A percentile compares a stretch with the other conserved stretches of the same genome.
phyloP scores from a whole-genome alignment of 2,888 invertebrate species.

The Lasioglossum calceatum region DNA sequence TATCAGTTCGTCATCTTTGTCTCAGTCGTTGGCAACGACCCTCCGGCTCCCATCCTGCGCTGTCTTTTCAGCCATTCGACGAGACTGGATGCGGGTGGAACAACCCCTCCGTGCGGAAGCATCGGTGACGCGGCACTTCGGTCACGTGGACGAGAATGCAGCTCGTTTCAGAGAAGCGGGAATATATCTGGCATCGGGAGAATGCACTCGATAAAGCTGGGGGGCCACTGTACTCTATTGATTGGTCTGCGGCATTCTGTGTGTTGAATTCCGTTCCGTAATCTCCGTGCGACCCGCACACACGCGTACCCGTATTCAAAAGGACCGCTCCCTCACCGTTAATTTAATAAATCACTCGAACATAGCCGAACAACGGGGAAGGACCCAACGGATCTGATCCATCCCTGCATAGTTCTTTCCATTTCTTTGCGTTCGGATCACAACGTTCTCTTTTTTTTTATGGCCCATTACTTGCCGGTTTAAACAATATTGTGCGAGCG shows the following conservation, averaged over 20 bases:
- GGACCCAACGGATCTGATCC: neutral
- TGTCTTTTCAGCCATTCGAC: conserved; percentile 44
- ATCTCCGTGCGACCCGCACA: conserved; percentile 48
- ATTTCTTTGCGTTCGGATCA: neutral
- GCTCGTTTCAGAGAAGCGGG: conserved; percentile 34
- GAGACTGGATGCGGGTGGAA: conserved; percentile 43
- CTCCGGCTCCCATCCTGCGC: conserved; percentile 11
- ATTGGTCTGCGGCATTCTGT: conserved; percentile 82
- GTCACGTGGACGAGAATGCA: conserved; percentile 60
- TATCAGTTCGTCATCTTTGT: conserved; percentile 70
- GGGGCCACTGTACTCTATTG: conserved; percentile 79
- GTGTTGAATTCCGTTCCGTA: conserved; percentile 76
- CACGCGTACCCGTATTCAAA: conserved; percentile 30
- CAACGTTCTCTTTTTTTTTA: neutral
- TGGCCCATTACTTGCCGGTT: neutral
- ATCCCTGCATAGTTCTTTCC: neutral
- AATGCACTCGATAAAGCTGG: conserved; percentile 77
- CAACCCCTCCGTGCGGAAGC: conserved; percentile 25
- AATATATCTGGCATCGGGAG: conserved; percentile 74
- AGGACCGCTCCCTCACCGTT: conserved; percentile 37
- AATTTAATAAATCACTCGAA: conserved; percentile 44
- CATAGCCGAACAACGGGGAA: neutral
- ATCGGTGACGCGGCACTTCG: conserved; percentile 41
- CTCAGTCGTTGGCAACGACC: conserved; percentile 52
- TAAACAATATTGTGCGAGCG: neutral